Evolutionary conservation across 2,888 invertebrate species (phyloP), one percentile per base, ranked within the genome.

Genomic region (Drosophila borealis): DNA sequence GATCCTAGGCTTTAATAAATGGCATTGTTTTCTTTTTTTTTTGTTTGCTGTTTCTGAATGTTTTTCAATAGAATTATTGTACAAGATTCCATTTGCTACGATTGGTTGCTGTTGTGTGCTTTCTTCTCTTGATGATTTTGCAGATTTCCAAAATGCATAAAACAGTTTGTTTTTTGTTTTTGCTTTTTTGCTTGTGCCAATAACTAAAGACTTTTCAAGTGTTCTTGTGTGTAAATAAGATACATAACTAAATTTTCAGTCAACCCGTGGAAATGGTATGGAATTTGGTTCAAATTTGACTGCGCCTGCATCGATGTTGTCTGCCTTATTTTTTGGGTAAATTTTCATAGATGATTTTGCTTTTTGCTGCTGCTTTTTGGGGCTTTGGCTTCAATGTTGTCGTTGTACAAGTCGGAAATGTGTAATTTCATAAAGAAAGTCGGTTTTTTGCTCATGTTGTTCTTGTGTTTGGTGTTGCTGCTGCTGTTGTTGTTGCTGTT

Each of bases 71-170:
- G 88, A 88, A 70, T 65, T 74, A 89, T 87, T 90, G 89, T 90
- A 89, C 90, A 89, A 90, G 82, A 88, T 82, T 78, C 89, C 89
- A 90, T 90, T 89, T 90, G 88, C 90, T 89, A 74, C 85, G 74
- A 72, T 80, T 79, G 49, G 70, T 62, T 76, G 67, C 61, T 69
- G 29, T 8, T 29, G 29, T 29, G 69, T 68, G 70, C 42, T 70
- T 74, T 61, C 62, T 71, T 88, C 71, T 83, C 86, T 86, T 49
- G 67, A 88, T 88, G 84, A 88, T 74, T 76, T 87, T 79, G 81
- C 84, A 81, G 81, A 86, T 88, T 86, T 86, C 86, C 88, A 88
- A 86, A 88, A 76, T 83, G 85, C 71, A 80, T 81, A 10, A 59
- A 78, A 80, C 69, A 61, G 67, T 62, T 62, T 57, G 14, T 17